A percentile compares a stretch with the other conserved stretches of the same genome.
phyloP scores from a whole-genome alignment of 2,888 invertebrate genomes.

The Laspeyria flexula region DNA sequence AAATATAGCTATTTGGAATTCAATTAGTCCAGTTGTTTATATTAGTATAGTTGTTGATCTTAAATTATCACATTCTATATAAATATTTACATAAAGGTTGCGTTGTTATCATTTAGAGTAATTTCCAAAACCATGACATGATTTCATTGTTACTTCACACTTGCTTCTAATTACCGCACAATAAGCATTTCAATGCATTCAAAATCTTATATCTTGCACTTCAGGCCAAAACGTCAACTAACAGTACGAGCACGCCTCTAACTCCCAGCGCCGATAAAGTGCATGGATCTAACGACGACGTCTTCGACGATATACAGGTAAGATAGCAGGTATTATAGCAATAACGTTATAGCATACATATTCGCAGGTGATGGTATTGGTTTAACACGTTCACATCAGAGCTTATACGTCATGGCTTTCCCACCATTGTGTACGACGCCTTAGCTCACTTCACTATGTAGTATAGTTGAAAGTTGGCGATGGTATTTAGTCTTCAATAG shows the following conservation, averaged over 20 bases:
- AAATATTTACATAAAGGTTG: too few species aligned
- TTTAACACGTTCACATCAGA: constrained; percentile 84
- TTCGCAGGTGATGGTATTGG: constrained; percentile 77
- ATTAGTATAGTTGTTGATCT: too few species aligned
- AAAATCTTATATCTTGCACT: constrained; percentile 44
- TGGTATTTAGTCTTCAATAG: constrained; percentile 48
- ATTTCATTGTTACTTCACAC: too few species aligned
- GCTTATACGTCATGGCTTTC: constrained; percentile 68
- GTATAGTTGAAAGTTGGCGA: constrained; percentile 46
- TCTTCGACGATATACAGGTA: constrained; percentile 83
- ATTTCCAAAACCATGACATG: too few species aligned
- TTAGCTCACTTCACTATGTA: constrained; percentile 57
- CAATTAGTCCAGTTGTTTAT: too few species aligned
- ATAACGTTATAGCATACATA: constrained; percentile 26
- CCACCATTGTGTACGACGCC: constrained; percentile 57
- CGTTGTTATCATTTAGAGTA: too few species aligned
- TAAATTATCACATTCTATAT: too few species aligned
- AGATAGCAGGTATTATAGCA: constrained; percentile 33
- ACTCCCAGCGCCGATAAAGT: constrained; percentile 73
- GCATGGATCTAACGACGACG: constrained; percentile 80
- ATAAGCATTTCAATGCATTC: constrained; percentile 23
- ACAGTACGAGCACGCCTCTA: constrained; percentile 79
- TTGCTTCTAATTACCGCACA: constrained; percentile 6
- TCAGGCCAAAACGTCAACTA: constrained; percentile 76
- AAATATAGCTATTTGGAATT: too few species aligned